Evolutionary conservation across 2,113 vertebrate species (phyloP).

Genomic region (Dicentrarchus labrax): DNA sequence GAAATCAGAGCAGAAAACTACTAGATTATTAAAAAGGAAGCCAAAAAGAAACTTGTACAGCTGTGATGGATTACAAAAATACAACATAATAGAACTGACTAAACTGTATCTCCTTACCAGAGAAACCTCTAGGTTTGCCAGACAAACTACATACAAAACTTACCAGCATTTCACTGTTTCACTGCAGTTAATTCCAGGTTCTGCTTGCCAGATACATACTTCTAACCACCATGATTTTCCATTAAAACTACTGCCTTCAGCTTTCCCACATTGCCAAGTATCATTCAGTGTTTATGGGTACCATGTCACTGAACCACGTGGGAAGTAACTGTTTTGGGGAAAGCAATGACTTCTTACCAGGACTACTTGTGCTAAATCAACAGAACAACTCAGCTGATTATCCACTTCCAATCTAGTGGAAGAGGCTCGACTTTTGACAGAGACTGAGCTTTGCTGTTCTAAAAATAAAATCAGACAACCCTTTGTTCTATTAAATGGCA

Average conservation of each 20-base stretch:
- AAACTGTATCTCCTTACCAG: background rate
- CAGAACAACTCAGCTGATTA: background rate
- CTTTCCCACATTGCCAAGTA: background rate
- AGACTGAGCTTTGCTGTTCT: background rate
- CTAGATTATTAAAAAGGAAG: background rate
- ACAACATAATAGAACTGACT: background rate
- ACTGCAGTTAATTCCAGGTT: slow-evolving; percentile 26
- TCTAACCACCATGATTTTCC: slow-evolving; percentile 29
- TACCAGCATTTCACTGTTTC: slow-evolving; percentile 28
- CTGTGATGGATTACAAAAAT: background rate
- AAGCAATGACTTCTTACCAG: slow-evolving; percentile 4
- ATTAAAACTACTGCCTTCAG: slow-evolving; percentile 10
- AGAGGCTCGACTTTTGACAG: rapidly evolving
- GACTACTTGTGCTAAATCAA: slow-evolving; percentile 14
- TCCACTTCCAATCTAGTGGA: background rate
- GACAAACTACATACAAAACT: slow-evolving; percentile 23
- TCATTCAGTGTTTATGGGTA: slow-evolving; percentile 10
- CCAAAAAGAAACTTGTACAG: background rate
- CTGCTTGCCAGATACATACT: slow-evolving; percentile 37
- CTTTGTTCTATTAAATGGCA: background rate
- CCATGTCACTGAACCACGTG: background rate
- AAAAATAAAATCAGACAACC: too few relatives aligned
- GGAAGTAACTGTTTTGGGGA: background rate
- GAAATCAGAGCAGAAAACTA: slow-evolving; percentile 20
- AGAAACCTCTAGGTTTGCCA: slow-evolving; percentile 9